Percentiles rank a stretch among this genome's conserved stretches.
These are phyloP conservation scores for Ischnura elegans DNA, from an alignment of 2,888 invertebrate species.

Conservation along the genomic window DNA sequence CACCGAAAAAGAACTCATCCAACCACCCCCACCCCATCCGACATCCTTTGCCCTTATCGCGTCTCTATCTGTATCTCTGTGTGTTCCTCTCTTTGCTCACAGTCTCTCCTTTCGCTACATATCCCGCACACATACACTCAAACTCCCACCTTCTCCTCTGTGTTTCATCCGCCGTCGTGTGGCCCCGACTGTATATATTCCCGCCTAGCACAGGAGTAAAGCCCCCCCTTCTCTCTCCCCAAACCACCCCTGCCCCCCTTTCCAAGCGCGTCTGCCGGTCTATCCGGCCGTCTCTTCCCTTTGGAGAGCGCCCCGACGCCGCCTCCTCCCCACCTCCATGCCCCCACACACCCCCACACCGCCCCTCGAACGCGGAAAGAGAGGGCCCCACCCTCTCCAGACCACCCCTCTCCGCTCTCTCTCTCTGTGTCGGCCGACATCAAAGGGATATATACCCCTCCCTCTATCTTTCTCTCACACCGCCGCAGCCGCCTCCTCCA, in stretches of 20 bases:
- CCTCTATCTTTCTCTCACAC: neutral
- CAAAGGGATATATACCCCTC: slow-evolving; percentile 43
- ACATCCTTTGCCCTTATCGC: slow-evolving; percentile 43
- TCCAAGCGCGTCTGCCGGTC: slow-evolving; percentile 65
- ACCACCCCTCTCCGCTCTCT: neutral
- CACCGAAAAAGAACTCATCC: neutral
- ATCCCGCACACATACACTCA: neutral
- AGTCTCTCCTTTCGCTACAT: slow-evolving; percentile 43
- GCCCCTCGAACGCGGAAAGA: neutral
- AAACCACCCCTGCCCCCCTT: neutral
- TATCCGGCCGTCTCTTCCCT: slow-evolving; percentile 42
- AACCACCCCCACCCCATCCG: neutral
- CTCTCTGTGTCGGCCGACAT: slow-evolving; percentile 61
- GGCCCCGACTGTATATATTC: slow-evolving; percentile 57
- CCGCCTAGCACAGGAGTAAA: too few relatives aligned
- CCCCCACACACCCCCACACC: slow-evolving; percentile 33
- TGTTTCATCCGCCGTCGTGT: slow-evolving; percentile 50
- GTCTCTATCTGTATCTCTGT: slow-evolving; percentile 60
- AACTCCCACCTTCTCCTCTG: slow-evolving; percentile 14
- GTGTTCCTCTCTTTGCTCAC: slow-evolving; percentile 40
- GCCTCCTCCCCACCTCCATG: neutral
- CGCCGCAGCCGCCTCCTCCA: neutral
- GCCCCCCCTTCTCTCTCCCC: neutral
- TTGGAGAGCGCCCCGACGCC: neutral
- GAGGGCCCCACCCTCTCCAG: neutral